Evolutionary conservation across 1,140 invertebrate genomes (phyloP), one percentile per base, ranked within the genome.

Genomic region (Zaprionus capensis): DNA sequence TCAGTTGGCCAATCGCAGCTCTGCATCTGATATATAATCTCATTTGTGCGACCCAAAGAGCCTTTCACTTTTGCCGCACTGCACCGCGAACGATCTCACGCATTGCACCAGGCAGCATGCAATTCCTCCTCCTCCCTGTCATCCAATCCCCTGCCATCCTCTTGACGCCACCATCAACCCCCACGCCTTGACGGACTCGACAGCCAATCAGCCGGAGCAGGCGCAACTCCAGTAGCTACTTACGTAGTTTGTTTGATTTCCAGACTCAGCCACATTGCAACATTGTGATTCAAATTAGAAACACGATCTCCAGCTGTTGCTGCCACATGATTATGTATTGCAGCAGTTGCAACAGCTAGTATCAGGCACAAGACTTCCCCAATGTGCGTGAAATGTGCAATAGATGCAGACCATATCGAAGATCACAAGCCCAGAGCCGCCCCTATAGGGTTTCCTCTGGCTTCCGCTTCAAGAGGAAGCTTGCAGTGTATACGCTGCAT

Each of bases 21-120:
- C 65, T 66, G 51, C 63, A 73, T 77, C 76, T 78, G 84, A 88
- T 90, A 88, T 74, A 67, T 81, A 88, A 88, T 90, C 85, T 84
- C 62, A 88, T 81, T 79, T 81, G 70, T 65, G 78, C 82, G 84
- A 81, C 85, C 84, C 84, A 90, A 71, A 90, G 73, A 90, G 71
- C 84, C 84, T 88, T 88, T 88, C 84, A 88, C 84, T 88, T 90
- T 88, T 88, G 75, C 75, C 65, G 74, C 69, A 87, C 61, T 61
- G 80, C 73, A 81, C 56, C 41, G 71, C 76, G 65, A 70, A 80
- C 78, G 81, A 81, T 80, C 76, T 73, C 76, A 84, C 81, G 81
- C 81, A 84, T 84, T 75, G 36, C 62, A 57, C 26, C 41, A 41
- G 38, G 38, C 15, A 41, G n/a, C n/a, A 41, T 15, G 38, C 38